Conservation (phyloP, 2,888 invertebrate genomes). For the Amphimallon solstitiale region DNA sequence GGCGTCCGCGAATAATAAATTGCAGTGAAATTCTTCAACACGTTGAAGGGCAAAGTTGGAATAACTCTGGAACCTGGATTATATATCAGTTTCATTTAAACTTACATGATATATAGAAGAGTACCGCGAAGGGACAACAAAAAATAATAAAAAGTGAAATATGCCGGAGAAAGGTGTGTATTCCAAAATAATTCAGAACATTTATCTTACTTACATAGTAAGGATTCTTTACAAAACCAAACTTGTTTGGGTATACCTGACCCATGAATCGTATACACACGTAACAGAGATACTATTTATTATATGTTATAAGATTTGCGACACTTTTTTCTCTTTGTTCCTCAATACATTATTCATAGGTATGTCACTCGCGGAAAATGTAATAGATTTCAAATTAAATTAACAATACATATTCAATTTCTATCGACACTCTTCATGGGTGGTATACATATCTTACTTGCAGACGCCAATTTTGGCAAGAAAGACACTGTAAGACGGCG, state of each 20-base stretch:
- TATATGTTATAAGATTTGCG: conserved; percentile 16
- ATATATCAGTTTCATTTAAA: conserved; percentile 40
- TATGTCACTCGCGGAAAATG: neutral
- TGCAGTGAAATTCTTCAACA: conserved; percentile 36
- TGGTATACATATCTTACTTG: conserved; percentile 38
- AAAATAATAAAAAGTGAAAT: conserved; percentile 39
- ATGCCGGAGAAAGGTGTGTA: conserved; percentile 41
- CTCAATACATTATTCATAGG: neutral
- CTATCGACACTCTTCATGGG: conserved; percentile 38
- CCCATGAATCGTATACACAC: conserved; percentile 17
- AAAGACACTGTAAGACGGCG: conserved; percentile 40
- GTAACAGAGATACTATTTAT: conserved; percentile 22
- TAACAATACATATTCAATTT: conserved; percentile 5
- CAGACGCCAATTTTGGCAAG: conserved; percentile 43
- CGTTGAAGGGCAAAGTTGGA: conserved; percentile 38
- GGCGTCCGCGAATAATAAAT: conserved; percentile 36
- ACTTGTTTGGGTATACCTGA: conserved; percentile 41
- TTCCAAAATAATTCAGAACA: conserved; percentile 46
- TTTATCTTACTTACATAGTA: conserved; percentile 48
- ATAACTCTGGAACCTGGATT: conserved; percentile 41
- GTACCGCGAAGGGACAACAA: conserved; percentile 33
- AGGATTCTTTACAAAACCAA: conserved; percentile 43
- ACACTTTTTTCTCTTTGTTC: neutral
- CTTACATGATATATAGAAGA: conserved; percentile 32
- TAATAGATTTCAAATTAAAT: conserved; percentile 23